Evolutionary conservation across 2,888 invertebrate genomes (phyloP).

Genomic region (Ochlodes sylvanus): DNA sequence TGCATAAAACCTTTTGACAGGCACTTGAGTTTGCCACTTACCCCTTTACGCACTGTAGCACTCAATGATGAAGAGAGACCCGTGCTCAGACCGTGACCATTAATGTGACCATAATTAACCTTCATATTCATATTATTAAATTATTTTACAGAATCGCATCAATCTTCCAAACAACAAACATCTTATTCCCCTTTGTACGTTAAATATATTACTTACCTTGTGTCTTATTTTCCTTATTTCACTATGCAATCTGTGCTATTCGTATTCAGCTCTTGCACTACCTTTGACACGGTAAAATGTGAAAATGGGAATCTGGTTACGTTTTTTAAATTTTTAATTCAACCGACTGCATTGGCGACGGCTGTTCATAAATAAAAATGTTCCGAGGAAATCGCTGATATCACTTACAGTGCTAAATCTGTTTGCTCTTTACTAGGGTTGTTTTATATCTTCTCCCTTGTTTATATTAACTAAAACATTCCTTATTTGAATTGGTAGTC

Average conservation of each 20-base stretch:
- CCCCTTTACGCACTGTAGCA: too few relatives aligned
- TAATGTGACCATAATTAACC: too few relatives aligned
- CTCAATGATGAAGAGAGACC: too few relatives aligned
- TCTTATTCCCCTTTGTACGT: too few relatives aligned
- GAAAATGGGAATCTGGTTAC: conserved; percentile 23
- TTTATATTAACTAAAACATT: background rate
- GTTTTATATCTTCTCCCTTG: background rate
- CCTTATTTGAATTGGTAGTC: conserved; percentile 7
- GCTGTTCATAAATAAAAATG: conserved; percentile 21
- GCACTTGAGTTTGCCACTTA: too few relatives aligned
- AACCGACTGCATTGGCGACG: conserved; percentile 19
- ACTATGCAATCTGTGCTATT: background rate
- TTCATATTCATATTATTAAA: too few relatives aligned
- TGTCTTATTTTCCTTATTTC: background rate
- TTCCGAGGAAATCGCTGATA: conserved; percentile 10
- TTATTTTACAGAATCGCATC: too few relatives aligned
- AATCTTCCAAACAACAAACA: too few relatives aligned
- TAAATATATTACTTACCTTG: too few relatives aligned
- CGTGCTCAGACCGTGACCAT: too few relatives aligned
- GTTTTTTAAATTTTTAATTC: conserved; percentile 30
- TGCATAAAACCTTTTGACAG: too few relatives aligned
- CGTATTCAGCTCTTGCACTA: conserved; percentile 8
- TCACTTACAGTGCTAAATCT: conserved; percentile 7
- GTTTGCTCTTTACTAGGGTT: conserved; percentile 15
- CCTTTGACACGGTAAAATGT: conserved; percentile 15